Conservation (phyloP, 2,888 invertebrate genomes). For the Aradus depressus region DNA sequence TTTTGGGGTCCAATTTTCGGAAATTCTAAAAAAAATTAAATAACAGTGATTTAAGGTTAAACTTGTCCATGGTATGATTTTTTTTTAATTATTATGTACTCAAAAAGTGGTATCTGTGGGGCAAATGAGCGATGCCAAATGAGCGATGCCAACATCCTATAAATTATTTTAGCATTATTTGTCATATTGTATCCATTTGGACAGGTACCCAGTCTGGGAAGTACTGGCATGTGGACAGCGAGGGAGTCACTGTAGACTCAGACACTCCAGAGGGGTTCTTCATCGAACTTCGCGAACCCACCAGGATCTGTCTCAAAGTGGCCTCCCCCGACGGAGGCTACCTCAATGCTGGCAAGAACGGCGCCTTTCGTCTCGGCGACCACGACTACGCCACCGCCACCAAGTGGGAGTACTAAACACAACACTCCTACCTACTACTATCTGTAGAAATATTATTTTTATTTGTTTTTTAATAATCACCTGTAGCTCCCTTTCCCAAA, state of each 20-base stretch:
- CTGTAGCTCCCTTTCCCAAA: neutral
- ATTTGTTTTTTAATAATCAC: neutral
- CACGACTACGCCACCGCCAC: conserved; percentile 68
- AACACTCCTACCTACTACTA: neutral
- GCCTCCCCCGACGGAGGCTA: conserved; percentile 51
- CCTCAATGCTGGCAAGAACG: conserved; percentile 83
- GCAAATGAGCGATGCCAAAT: too few species aligned
- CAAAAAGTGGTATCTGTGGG: too few species aligned
- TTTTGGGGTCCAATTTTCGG: too few species aligned
- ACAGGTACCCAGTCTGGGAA: conserved; percentile 74
- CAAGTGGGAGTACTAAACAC: conserved; percentile 79
- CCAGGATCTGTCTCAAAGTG: conserved; percentile 80
- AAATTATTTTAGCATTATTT: neutral
- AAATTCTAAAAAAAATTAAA: too few species aligned
- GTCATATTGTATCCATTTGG: neutral
- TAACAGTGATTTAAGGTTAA: too few species aligned
- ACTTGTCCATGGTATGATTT: too few species aligned
- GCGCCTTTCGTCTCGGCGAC: conserved; percentile 73
- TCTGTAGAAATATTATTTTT: neutral
- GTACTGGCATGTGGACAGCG: conserved; percentile 87
- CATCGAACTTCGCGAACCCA: conserved; percentile 85
- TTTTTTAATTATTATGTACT: too few species aligned
- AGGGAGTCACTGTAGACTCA: conserved; percentile 74
- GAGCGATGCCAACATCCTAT: too few species aligned
- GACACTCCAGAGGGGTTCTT: conserved; percentile 77